Evolutionary conservation across 2,113 vertebrate species (phyloP).

Genomic region (Rhadina sibilatrix): DNA sequence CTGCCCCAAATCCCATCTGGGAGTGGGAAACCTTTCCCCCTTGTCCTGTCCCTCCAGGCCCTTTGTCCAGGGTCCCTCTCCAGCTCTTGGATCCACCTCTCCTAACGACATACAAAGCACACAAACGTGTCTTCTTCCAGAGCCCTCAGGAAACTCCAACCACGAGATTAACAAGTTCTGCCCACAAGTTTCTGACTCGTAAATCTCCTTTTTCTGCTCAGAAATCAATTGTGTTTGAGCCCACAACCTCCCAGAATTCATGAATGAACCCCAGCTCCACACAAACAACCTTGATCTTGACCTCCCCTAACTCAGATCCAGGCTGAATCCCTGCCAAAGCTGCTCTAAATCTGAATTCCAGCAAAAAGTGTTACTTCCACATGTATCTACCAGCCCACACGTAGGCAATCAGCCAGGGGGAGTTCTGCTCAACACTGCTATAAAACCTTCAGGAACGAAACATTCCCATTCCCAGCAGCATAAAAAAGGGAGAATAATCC

Average conservation of each 20-base stretch:
- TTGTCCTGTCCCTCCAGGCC: not conserved
- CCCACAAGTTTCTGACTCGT: rapidly evolving
- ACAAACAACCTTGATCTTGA: not conserved
- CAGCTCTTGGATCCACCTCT: not conserved
- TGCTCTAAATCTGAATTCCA: not conserved
- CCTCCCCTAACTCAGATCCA: not conserved
- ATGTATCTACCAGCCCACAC: rapidly evolving
- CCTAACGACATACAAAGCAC: rapidly evolving
- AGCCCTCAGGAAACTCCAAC: not conserved
- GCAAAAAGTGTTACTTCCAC: rapidly evolving
- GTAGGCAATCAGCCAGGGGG: rapidly evolving
- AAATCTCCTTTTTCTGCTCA: not conserved
- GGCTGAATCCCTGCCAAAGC: not conserved
- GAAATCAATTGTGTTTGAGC: not conserved
- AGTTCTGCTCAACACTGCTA: rapidly evolving
- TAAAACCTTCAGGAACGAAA: not conserved
- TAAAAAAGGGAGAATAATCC: not conserved
- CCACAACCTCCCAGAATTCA: not conserved
- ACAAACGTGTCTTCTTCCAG: rapidly evolving
- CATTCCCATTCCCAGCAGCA: not conserved
- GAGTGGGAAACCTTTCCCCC: not conserved
- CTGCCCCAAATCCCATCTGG: not conserved
- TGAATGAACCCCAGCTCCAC: not conserved
- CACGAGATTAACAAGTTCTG: rapidly evolving
- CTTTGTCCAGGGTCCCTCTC: too few relatives aligned